Percentiles rank a stretch among this genome's conserved stretches.
phyloP scores from a whole-genome alignment of 2,888 invertebrate species.

The Agrochola lychnidis region DNA sequence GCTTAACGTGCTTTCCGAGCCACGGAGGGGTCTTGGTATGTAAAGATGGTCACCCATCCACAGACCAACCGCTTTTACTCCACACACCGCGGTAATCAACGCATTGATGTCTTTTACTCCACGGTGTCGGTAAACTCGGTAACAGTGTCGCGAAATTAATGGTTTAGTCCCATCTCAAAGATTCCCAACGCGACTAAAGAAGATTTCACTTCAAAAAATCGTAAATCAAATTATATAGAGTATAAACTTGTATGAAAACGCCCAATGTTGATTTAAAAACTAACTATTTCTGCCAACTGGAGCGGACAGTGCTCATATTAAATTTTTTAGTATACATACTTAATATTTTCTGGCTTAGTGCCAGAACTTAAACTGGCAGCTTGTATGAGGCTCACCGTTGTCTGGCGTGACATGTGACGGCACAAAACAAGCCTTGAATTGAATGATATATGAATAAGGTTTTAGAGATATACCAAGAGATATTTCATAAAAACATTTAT shows the following conservation, averaged over 20 bases:
- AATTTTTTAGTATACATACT: conserved; percentile 50
- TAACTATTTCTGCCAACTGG: conserved; percentile 24
- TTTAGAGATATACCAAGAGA: conserved; percentile 27
- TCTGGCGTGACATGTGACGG: conserved; percentile 39
- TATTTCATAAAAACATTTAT: conserved; percentile 45
- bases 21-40: too few relatives aligned
- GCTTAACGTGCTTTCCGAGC: too few relatives aligned
- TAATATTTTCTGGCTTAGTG: conserved; percentile 49
- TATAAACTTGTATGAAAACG: background rate
- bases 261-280: background rate
- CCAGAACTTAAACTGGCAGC: conserved; percentile 53
- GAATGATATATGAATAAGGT: conserved; percentile 50
- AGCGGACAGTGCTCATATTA: conserved; percentile 38
- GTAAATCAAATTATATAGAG: background rate
- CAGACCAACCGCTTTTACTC: too few relatives aligned
- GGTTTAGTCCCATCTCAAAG: too few relatives aligned
- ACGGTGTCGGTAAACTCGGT: too few relatives aligned
- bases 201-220: background rate
- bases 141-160: too few relatives aligned
- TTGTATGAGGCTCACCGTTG: conserved; percentile 29
- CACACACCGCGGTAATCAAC: too few relatives aligned
- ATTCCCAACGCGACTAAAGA: too few relatives aligned
- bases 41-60: too few relatives aligned
- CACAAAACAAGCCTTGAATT: conserved; percentile 39
- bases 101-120: too few relatives aligned